Base-by-base conservation (phyloP, 2,888 invertebrate genomes). In the Limnephilus lunatus region DNA sequence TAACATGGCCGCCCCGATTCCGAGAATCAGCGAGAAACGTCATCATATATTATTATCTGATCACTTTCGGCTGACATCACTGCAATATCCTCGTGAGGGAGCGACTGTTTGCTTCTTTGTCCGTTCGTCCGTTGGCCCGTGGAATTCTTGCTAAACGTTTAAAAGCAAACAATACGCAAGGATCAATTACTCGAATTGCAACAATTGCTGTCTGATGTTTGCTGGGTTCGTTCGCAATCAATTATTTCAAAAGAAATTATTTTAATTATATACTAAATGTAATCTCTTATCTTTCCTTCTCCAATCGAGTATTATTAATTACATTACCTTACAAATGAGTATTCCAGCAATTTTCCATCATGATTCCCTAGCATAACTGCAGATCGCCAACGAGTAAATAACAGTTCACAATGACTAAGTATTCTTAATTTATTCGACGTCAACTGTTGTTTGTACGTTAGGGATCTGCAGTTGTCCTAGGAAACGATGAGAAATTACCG, bases 71-170 rank as follows among this genome's bases (percentile, higher is more conserved):
- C 68, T 68, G 68, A 68, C 68, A 68, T 25, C 68, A 68, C 68
- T 68, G 68, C 25, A 68, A 25, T 68, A 68, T 68, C 68, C 68
- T 68, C 19, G 0, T 2, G 4, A 68, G 25, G 53, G 25, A 25
- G 68, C 68, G 14, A 48, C 15, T 48, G 48, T 15, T 48, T 25
- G 68, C 25, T 25, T 68, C 68, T 68, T 68, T 68, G 68, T 68
- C 68, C 68, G n/a, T n/a, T 68, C 68, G 68, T 68, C n/a, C 68
- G 68, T 68, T 68, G 68, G 68, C 68, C 68, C 68, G 68, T 68
- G 7, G 68, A 68, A 68, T 68, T 68, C 68, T 68, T n/a, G 68
- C 68, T 68, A 68, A 68, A 68, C 68, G 68, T 68, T 68, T 68
- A 68, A 68, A 68, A 68, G 25, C 68, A 25, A 68, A 68, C 68